Evolutionary conservation across 1,140 invertebrate species (phyloP).

Genomic region (Gryllus bimaculatus): DNA sequence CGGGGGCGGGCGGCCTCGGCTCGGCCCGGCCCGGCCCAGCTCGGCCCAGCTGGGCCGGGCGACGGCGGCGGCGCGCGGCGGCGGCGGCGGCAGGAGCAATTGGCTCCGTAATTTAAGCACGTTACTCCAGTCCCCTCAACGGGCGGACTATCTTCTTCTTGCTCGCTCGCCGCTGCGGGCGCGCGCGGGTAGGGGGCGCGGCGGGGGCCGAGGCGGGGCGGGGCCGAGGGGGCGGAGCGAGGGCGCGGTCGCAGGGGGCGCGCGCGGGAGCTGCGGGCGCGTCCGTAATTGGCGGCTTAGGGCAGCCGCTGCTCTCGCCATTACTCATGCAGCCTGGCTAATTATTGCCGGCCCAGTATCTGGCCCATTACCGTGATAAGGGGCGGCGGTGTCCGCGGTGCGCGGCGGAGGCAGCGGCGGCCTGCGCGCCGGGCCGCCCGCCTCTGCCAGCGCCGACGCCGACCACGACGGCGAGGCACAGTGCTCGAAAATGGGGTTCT

Average conservation of each 20-base stretch:
- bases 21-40: no score
- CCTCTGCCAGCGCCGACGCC: not conserved
- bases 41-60: no score
- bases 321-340: constrained; percentile 3
- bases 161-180: not conserved
- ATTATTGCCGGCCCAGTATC: not conserved
- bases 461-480: not conserved
- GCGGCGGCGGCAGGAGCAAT: not conserved
- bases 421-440: not conserved
- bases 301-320: not conserved
- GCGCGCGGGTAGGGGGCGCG: not conserved
- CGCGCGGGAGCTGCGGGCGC: not conserved
- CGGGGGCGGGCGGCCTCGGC: no score
- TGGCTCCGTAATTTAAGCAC: not conserved
- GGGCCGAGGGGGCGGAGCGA: not conserved
- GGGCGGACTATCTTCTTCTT: not conserved
- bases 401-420: no score
- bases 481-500: no score
- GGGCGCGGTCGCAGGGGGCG: not conserved
- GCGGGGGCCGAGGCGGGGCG: no score
- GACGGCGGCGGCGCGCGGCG: not conserved
- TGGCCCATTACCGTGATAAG: constrained; percentile 3
- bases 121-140: not conserved
- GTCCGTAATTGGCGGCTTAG: constrained; percentile 2
- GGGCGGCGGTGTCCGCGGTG: not conserved